These are phyloP conservation scores for Bothrops jararaca DNA, from an alignment of 2,113 vertebrate species.

Conservation along the genomic window DNA sequence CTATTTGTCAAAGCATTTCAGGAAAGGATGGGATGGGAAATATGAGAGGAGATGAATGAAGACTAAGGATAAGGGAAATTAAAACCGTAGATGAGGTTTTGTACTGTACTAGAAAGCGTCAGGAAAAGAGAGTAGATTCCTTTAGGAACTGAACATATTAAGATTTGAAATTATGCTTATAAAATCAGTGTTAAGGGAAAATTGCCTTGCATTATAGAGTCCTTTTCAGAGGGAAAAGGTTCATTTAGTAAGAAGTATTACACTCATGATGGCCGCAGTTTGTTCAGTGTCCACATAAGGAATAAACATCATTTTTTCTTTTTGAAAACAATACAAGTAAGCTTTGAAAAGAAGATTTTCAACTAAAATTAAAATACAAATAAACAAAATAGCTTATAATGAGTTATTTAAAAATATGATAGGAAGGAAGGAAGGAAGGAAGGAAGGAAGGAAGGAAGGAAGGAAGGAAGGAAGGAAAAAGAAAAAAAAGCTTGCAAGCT, in stretches of 20 bases:
- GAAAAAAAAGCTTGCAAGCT: slow-evolving; percentile 54
- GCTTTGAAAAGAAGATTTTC: slow-evolving; percentile 2
- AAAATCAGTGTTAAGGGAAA: slow-evolving; percentile 52
- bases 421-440: background rate
- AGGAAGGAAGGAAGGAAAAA: slow-evolving; percentile 14
- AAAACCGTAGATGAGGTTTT: background rate
- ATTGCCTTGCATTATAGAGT: slow-evolving; percentile 48
- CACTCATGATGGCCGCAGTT: slow-evolving; percentile 15
- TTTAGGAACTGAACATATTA: slow-evolving; percentile 31
- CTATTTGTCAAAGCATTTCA: slow-evolving; percentile 11
- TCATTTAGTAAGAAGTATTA: slow-evolving; percentile 6
- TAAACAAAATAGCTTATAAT: slow-evolving; percentile 50
- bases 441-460: background rate
- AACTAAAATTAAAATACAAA: slow-evolving; percentile 42
- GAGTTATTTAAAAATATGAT: slow-evolving; percentile 49
- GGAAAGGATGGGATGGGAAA: background rate
- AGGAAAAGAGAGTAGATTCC: slow-evolving; percentile 35
- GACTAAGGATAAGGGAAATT: background rate
- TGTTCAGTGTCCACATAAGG: slow-evolving; percentile 16
- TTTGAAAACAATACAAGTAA: background rate
- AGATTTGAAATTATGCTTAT: slow-evolving; percentile 47
- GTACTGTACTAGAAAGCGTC: slow-evolving; percentile 19
- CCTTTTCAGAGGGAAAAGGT: slow-evolving; percentile 49
- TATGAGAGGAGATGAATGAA: background rate
- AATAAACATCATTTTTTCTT: background rate